Evolutionary conservation across 2,113 vertebrate species (phyloP).

Genomic region (Lagenorhynchus albirostris): DNA sequence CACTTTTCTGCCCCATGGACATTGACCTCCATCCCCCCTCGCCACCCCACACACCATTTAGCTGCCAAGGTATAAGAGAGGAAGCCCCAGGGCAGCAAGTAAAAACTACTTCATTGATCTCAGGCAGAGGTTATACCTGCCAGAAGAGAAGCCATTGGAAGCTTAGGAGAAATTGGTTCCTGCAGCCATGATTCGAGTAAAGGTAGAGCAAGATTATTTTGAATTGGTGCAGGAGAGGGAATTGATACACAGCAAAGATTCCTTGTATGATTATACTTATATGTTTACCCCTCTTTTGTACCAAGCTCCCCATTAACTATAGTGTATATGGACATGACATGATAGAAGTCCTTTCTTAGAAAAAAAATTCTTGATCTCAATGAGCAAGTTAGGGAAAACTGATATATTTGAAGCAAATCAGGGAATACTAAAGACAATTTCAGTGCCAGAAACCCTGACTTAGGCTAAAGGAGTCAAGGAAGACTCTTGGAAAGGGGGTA

Average conservation of each 20-base stretch:
- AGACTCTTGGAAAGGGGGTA: background rate
- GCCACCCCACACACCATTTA: background rate
- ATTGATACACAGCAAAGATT: background rate
- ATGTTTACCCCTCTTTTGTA: background rate
- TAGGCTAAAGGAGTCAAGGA: background rate
- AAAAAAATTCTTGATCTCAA: background rate
- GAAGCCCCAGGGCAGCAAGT: background rate
- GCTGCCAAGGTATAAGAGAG: background rate
- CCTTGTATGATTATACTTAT: background rate
- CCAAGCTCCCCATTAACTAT: background rate
- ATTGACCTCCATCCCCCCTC: background rate
- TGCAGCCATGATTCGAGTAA: background rate
- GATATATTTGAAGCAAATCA: background rate
- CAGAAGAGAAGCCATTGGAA: background rate
- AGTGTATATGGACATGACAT: background rate
- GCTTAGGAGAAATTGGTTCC: background rate
- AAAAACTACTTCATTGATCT: background rate
- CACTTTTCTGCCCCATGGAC: background rate
- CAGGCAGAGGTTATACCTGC: background rate
- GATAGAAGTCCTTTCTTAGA: background rate
- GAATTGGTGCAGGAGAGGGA: fast-evolving
- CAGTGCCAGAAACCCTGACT: background rate
- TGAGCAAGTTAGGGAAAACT: background rate
- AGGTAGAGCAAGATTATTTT: background rate
- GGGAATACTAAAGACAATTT: background rate